A percentile compares a stretch with the other conserved stretches of the same genome.
phyloP scores from a whole-genome alignment of 2,888 invertebrate genomes.

The Tholera decimalis region DNA sequence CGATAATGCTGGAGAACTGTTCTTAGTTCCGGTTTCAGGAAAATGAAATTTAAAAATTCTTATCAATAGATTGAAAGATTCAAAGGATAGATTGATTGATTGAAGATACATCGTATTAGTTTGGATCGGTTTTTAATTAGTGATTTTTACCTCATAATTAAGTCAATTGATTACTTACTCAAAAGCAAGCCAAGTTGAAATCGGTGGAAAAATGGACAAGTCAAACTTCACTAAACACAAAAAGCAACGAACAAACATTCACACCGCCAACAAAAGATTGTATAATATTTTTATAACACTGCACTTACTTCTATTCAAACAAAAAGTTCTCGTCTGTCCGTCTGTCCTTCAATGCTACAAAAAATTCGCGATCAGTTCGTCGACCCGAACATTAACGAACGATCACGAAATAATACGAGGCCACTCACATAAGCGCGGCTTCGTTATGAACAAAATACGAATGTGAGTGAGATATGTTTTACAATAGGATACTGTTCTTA shows the following conservation, averaged over 20 bases:
- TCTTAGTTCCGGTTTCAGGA: too few species aligned
- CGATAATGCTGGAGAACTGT: too few species aligned
- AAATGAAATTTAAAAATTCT: too few species aligned
- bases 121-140: too few species aligned
- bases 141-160: too few species aligned
- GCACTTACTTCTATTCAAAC: slow-evolving; percentile 29
- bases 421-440: slow-evolving; percentile 22
- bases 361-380: slow-evolving; percentile 57
- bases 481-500: slow-evolving; percentile 18
- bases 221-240: background rate
- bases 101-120: too few species aligned
- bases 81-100: too few species aligned
- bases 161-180: too few species aligned
- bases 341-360: slow-evolving; percentile 66
- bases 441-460: slow-evolving; percentile 21
- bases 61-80: too few species aligned
- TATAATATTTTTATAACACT: slow-evolving; percentile 34
- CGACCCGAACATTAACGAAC: slow-evolving; percentile 53
- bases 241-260: background rate
- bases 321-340: slow-evolving; percentile 47
- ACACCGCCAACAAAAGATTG: slow-evolving; percentile 8
- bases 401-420: slow-evolving; percentile 48
- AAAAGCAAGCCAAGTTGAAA: background rate
- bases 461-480: background rate
- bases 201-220: background rate